Conservation (phyloP, 2,113 vertebrate species). For the Dicrurus megarhynchus region DNA sequence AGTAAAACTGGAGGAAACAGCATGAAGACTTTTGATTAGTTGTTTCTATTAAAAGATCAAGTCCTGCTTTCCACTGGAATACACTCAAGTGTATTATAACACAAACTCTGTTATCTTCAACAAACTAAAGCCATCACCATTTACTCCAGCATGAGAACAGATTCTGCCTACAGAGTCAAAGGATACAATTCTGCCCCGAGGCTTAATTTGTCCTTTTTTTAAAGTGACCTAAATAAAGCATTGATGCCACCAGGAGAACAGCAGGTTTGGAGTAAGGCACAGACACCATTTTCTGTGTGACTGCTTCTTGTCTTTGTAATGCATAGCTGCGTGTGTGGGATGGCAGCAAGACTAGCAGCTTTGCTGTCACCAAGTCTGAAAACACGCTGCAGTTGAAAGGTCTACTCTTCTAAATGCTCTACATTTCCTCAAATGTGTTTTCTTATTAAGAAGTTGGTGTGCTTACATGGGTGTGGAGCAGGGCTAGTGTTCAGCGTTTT, state of each 20-base stretch:
- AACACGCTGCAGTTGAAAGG: neutral
- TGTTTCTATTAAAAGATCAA: neutral
- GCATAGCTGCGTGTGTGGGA: neutral
- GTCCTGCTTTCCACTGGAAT: neutral
- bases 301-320: neutral
- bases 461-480: neutral
- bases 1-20: neutral
- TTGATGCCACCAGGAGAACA: conserved; percentile 1
- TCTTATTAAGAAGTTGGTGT: neutral
- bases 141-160: neutral
- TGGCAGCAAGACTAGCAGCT: neutral
- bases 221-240: conserved; percentile 46
- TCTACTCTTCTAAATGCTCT: neutral
- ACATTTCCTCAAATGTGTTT: neutral
- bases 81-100: neutral
- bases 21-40: neutral
- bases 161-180: neutral
- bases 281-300: conserved; percentile 22
- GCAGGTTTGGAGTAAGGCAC: neutral
- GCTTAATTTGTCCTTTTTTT: conserved; percentile 22
- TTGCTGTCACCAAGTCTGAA: neutral
- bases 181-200: neutral
- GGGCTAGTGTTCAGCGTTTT: neutral
- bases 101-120: neutral
- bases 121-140: neutral